Percentiles rank a stretch among this genome's conserved stretches.
These are phyloP conservation scores for Drosophila sucinea DNA, from an alignment of 1,140 invertebrate genomes.

Conservation along the genomic window DNA sequence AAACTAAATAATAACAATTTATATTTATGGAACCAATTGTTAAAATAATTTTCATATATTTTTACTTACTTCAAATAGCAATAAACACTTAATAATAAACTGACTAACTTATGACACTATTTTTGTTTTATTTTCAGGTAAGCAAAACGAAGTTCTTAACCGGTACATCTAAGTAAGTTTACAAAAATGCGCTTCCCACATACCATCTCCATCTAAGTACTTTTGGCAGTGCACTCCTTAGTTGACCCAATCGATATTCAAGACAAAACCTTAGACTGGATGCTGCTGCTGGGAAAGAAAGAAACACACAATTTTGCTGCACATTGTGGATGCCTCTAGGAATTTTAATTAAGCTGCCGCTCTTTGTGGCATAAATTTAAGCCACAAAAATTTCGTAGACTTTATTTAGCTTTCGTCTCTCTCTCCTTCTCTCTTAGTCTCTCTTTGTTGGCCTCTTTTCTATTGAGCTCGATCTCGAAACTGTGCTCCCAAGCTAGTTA, in stretches of 20 bases:
- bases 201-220: neutral
- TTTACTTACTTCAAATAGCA: too few relatives aligned
- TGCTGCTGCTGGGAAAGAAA: neutral
- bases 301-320: conserved; percentile 9
- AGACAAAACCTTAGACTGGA: conserved; percentile 1
- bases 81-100: neutral
- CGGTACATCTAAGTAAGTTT: neutral
- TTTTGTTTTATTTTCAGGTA: neutral
- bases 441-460: neutral
- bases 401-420: conserved; percentile 5
- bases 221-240: neutral
- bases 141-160: neutral
- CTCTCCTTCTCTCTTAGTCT: neutral
- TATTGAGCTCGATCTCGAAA: neutral
- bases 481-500: conserved; percentile 14
- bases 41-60: too few relatives aligned
- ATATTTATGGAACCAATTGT: too few relatives aligned
- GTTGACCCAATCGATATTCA: conserved; percentile 33
- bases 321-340: conserved; percentile 11
- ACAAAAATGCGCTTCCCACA: neutral
- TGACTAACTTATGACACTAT: neutral
- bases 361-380: conserved; percentile 41
- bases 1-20: too few relatives aligned
- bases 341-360: conserved; percentile 54
- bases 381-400: conserved; percentile 10